Conservation (phyloP, 2,797 vertebrate genomes). For the Paguma larvata region DNA sequence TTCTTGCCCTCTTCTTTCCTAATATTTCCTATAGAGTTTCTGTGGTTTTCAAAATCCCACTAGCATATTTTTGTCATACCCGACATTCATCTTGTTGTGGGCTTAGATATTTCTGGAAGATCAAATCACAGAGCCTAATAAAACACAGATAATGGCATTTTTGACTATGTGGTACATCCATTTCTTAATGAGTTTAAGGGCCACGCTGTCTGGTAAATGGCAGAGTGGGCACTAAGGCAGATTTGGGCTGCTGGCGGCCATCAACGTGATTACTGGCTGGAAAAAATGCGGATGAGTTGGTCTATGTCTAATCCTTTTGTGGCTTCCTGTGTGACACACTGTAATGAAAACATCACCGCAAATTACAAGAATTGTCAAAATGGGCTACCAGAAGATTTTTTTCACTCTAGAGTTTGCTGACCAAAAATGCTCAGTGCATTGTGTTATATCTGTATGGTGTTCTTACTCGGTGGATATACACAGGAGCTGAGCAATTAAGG, state of each 20-base stretch:
- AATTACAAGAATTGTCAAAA: constrained; percentile 79
- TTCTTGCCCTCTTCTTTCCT: constrained; percentile 80
- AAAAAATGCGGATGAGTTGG: constrained; percentile 69
- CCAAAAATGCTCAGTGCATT: constrained; percentile 26
- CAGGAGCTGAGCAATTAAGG: neutral
- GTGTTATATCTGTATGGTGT: neutral
- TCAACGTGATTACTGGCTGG: constrained; percentile 27
- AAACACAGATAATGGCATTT: constrained; percentile 67
- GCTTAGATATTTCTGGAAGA: constrained; percentile 77
- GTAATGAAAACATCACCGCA: constrained; percentile 82
- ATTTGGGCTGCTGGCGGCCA: neutral
- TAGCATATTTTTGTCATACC: constrained; percentile 79
- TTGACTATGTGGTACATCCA: constrained; percentile 38
- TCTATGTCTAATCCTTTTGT: constrained; percentile 67
- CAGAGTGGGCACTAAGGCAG: neutral
- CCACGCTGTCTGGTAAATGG: neutral
- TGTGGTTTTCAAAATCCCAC: constrained; percentile 80
- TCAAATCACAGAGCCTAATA: constrained; percentile 77
- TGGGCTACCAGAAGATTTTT: constrained; percentile 34
- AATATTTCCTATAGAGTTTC: constrained; percentile 79
- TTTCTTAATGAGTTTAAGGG: constrained; percentile 53
- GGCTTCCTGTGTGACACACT: constrained; percentile 74
- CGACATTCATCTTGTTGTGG: constrained; percentile 70
- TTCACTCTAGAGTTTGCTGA: constrained; percentile 59
- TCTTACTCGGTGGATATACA: neutral